These are phyloP conservation scores for Enhydra lutris DNA, from an alignment of 2,113 vertebrate species.

Conservation along the genomic window DNA sequence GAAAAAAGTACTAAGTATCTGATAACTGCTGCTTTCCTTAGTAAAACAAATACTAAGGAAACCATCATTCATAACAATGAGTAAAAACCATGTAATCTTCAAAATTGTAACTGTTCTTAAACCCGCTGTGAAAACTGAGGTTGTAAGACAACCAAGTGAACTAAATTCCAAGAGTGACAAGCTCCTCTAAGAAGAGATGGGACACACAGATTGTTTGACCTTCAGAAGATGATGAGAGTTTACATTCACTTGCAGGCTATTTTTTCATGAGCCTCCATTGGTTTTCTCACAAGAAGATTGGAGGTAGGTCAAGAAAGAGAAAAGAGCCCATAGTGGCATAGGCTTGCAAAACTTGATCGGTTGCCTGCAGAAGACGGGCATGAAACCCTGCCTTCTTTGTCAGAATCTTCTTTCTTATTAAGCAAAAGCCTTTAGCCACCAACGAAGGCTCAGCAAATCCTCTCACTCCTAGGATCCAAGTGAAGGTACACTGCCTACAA, in stretches of 20 bases:
- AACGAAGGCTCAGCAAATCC: background rate
- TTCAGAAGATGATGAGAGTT: background rate
- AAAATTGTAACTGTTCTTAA: background rate
- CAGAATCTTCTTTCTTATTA: background rate
- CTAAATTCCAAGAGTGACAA: background rate
- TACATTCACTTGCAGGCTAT: background rate
- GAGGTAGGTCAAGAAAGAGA: background rate
- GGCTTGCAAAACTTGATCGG: background rate
- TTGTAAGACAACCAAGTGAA: background rate
- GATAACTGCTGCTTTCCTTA: background rate
- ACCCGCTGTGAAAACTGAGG: background rate
- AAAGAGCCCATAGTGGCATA: background rate
- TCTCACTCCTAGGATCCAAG: background rate
- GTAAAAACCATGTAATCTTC: background rate
- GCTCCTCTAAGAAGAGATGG: background rate
- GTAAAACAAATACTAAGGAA: background rate
- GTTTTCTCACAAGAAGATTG: background rate
- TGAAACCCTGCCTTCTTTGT: background rate
- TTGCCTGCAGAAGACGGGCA: background rate
- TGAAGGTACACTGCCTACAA: background rate
- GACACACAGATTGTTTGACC: background rate
- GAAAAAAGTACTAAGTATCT: background rate
- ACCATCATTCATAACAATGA: background rate
- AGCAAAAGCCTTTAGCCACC: background rate
- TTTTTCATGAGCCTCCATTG: background rate